These are phyloP conservation scores for Halocynthia aurantium DNA, from an alignment of 23 tunicate species.

Conservation along the genomic window DNA sequence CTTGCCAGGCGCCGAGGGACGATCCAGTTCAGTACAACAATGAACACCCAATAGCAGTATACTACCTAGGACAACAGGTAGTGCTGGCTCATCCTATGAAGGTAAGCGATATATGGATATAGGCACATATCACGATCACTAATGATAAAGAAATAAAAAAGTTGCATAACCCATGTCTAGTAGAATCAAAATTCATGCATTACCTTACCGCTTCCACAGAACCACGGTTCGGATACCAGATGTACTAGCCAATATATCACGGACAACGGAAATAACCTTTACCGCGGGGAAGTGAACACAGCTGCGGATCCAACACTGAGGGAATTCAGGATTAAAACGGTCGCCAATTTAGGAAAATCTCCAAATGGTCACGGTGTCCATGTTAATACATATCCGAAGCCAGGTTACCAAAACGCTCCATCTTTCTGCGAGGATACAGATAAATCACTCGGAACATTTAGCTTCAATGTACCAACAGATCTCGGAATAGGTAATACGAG, in stretches of 20 bases:
- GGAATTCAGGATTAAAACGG: constrained; percentile 16
- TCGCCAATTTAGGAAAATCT: constrained; percentile 60
- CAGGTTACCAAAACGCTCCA: constrained; percentile 80
- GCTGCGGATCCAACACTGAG: constrained; percentile 18
- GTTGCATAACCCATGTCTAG: too few species aligned
- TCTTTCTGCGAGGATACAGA: constrained; percentile 67
- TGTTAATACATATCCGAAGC: constrained; percentile 41
- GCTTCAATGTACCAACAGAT: constrained; percentile 66
- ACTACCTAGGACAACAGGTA: too few species aligned
- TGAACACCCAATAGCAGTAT: too few species aligned
- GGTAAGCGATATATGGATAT: too few species aligned
- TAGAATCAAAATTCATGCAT: too few species aligned
- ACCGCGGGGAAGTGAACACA: constrained; percentile 21
- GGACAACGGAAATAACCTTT: constrained; percentile 57
- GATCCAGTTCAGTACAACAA: too few species aligned
- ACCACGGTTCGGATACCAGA: constrained; percentile 59
- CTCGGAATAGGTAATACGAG: constrained; percentile 30
- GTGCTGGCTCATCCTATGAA: too few species aligned
- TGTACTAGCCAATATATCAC: constrained; percentile 69
- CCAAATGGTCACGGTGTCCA: constrained; percentile 21
- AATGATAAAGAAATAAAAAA: too few species aligned
- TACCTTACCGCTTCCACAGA: neutral
- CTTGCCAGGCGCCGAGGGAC: too few species aligned
- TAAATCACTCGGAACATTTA: constrained; percentile 63
- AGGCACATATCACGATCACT: too few species aligned